Conservation (phyloP, 2,797 vertebrate genomes). For the Okamejei kenojei region DNA sequence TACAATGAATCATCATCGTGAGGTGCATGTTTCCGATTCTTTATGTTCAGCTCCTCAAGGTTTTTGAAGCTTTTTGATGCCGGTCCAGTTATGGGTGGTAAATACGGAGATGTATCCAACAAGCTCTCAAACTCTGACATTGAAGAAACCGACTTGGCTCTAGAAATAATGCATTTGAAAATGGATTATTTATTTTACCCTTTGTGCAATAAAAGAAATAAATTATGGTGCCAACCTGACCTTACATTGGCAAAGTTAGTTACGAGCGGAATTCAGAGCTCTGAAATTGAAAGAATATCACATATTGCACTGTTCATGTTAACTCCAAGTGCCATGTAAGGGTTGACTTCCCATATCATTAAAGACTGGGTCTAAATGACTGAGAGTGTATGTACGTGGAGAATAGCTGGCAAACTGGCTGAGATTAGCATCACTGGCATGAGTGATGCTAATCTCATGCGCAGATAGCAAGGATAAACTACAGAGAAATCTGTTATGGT, state of each 20-base stretch:
- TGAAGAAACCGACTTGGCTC: constrained; percentile 72
- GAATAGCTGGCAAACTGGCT: background rate
- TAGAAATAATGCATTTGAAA: constrained; percentile 41
- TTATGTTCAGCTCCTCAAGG: constrained; percentile 58
- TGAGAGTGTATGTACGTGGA: background rate
- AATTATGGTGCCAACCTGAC: background rate
- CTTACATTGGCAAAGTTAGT: background rate
- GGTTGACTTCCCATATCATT: background rate
- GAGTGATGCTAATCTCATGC: too few species aligned
- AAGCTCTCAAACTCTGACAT: constrained; percentile 72
- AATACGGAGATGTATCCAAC: constrained; percentile 68
- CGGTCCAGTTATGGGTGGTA: constrained; percentile 49
- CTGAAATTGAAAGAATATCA: background rate
- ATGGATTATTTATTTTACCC: background rate
- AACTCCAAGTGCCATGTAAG: background rate
- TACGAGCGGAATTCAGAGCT: background rate
- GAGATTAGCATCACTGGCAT: too few species aligned
- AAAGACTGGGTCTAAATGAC: background rate
- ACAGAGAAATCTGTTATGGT: background rate
- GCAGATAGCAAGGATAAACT: background rate
- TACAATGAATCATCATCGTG: constrained; percentile 62
- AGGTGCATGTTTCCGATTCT: constrained; percentile 68
- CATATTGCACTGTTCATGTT: background rate
- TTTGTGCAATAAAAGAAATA: background rate
- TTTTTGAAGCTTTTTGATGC: constrained; percentile 55